A percentile compares a stretch with the other conserved stretches of the same genome.
Conservation (phyloP, 2,797 vertebrate species). For the Takifugu ocellatus region DNA sequence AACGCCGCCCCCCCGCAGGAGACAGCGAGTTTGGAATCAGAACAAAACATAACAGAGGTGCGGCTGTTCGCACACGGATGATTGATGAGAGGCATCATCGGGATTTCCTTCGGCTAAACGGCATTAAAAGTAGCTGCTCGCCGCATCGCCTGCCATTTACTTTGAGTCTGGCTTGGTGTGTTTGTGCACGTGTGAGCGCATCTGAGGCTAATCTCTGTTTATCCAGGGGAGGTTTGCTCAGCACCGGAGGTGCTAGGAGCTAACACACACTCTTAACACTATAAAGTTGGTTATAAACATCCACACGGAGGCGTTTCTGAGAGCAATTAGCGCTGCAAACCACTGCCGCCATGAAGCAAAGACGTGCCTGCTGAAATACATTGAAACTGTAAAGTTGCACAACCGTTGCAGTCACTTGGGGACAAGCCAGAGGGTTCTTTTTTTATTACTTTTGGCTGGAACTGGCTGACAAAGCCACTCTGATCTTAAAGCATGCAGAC, state of each 20-base stretch:
- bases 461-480: conserved; percentile 36
- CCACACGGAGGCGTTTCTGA: conserved; percentile 25
- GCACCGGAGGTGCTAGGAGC: conserved; percentile 34
- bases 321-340: conserved; percentile 26
- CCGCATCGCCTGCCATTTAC: conserved; percentile 38
- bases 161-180: conserved; percentile 36
- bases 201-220: conserved; percentile 57
- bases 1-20: conserved; percentile 25
- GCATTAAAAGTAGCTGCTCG: conserved; percentile 23
- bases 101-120: conserved; percentile 45
- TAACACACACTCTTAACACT: conserved; percentile 24
- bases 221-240: conserved; percentile 52
- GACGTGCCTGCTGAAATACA: too few species aligned
- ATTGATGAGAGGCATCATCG: conserved; percentile 56
- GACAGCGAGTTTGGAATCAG: conserved; percentile 42
- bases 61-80: conserved; percentile 33
- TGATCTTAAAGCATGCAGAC: conserved; percentile 46
- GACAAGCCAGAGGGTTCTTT: conserved; percentile 18
- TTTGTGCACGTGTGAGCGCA: conserved; percentile 14
- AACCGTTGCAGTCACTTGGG: conserved; percentile 12
- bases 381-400: too few species aligned
- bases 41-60: conserved; percentile 39
- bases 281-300: conserved; percentile 32
- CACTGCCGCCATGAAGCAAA: background rate
- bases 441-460: conserved; percentile 33